Base-by-base conservation (phyloP, 2,113 vertebrate genomes). In the Ictalurus punctatus region DNA sequence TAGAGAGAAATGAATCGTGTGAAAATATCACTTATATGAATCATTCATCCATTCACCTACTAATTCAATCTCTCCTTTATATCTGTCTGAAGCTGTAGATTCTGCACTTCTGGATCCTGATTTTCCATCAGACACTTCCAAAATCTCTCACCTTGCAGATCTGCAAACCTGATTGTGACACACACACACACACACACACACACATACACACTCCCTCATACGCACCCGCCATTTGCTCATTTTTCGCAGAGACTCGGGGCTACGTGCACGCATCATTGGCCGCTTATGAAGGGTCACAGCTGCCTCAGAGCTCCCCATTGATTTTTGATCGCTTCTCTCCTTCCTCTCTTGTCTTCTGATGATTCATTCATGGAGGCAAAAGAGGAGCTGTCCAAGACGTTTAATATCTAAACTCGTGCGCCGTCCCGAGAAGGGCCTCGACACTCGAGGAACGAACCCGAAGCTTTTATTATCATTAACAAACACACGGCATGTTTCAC, bases 331-430 rank as follows among this genome's bases (percentile, higher is more conserved):
- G 89, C 91, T 89, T 91, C 90, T n/a, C 91, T 93, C 82, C 90
- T 93, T 93, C 89, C 90, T 89, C 83, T 87, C 63, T 88, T 92
- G 93, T 92, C 93, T 91, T 94, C 93, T 95, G 92, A 94, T 95
- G 93, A 95, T 95, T 95, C 93, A 95, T 96, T 95, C 93, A 95
- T 92, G 93, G 92, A 93, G 93, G 92, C 94, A 95, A 95, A 94
- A 95, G 93, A 95, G 89, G 88, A 92, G 88, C 90, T 92, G 92
- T 91, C 92, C 90, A 48, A 87, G 91, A 88, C 89, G 90, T 94
- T 94, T 94, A 93, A 93, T n/a, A 93, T 94, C 90, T 90, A 92
- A 95, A 94, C 83, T 59, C 67, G 4, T 27, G 19, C 61, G 9
- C 76, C 21, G 37, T 87, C 37, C 63, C 48, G 4, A 10, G 48